Evolutionary conservation across 2,797 vertebrate genomes (phyloP), one percentile per base, ranked within the genome.

Genomic region (Acipenser ruthenus): DNA sequence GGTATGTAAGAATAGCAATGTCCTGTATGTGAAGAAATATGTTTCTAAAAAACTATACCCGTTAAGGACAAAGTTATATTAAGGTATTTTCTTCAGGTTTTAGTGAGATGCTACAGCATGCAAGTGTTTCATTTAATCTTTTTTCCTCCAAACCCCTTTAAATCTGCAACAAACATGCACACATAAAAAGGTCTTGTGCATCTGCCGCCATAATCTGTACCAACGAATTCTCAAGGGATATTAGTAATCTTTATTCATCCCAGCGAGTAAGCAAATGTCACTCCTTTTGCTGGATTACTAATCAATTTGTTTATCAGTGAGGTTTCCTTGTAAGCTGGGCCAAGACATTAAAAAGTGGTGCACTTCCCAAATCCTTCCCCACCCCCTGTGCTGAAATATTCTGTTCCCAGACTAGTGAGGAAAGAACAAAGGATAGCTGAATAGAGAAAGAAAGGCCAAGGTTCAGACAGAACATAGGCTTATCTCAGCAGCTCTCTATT

Each of bases 401-500:
- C 48, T 74, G 79, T 87, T 91, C 86, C 87, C 83, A 85, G 83
- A 77, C 79, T 79, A 71, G 70, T 67, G 63, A 77, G 72, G 77
- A 77, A 80, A 84, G 79, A 75, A 78, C 79, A 50, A 75, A 81
- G 74, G 77, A 77, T 81, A 77, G 71, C 75, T 80, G 82, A 70
- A 85, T 80, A 83, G 80, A 75, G 69, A 81, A 74, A 74, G 75
- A 67, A 58, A 52, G 23, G n/a, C 49, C 13, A 60, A 53, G 65
- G 47, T 59, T 50, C 74, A 75, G 79, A 75, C 75, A 78, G 82
- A 83, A 82, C 79, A 84, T 75, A 78, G 74, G 82, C 82, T 86
- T 92, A 91, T 91, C 90, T 81, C 83, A 83, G 83, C 78, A 61
- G 49, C 81, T 67, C 78, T 80, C 72, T 72, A 70, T 83, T 83